A percentile compares a stretch with the other conserved stretches of the same genome.
phyloP scores from a whole-genome alignment of 2,797 vertebrate genomes.

The Serranus cabrilla region DNA sequence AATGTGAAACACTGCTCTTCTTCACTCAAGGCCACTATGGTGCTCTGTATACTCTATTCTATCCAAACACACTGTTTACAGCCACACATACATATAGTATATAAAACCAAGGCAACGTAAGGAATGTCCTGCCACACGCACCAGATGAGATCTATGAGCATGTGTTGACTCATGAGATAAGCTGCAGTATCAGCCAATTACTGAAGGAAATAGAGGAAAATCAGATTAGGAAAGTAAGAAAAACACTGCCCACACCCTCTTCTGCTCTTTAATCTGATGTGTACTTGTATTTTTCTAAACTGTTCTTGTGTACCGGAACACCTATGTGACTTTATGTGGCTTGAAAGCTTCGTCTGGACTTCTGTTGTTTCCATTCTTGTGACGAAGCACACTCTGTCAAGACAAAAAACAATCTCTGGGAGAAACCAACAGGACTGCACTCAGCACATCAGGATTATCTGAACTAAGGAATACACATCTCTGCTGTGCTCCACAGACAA shows the following conservation, averaged over 20 bases:
- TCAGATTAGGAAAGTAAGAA: slow-evolving; percentile 17
- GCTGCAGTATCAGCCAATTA: slow-evolving; percentile 7
- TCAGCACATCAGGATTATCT: slow-evolving; percentile 40
- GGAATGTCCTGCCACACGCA: slow-evolving; percentile 21
- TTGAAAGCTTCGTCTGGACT: slow-evolving; percentile 33
- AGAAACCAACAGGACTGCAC: slow-evolving; percentile 30
- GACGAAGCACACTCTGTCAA: slow-evolving; percentile 50
- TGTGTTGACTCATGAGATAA: slow-evolving; percentile 42
- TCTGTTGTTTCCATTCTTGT: slow-evolving; percentile 51
- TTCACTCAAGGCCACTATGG: slow-evolving; percentile 37
- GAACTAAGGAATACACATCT: slow-evolving; percentile 37
- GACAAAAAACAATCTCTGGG: slow-evolving; percentile 26
- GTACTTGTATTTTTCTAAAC: slow-evolving; percentile 45
- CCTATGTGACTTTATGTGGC: slow-evolving; percentile 51
- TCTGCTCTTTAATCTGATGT: slow-evolving; percentile 43
- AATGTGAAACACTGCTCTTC: slow-evolving; percentile 25
- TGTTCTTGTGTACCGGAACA: slow-evolving; percentile 31
- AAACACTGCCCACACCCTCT: slow-evolving; percentile 58
- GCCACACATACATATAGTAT: slow-evolving; percentile 19
- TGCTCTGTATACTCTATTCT: slow-evolving; percentile 39
- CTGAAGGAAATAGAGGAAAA: slow-evolving; percentile 21
- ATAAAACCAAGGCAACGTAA: slow-evolving; percentile 32
- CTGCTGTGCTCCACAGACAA: slow-evolving; percentile 30
- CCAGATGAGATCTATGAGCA: slow-evolving; percentile 4
- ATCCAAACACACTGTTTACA: slow-evolving; percentile 42